Evolutionary conservation across 2,888 invertebrate species (phyloP).

Genomic region (Theretra japonica): DNA sequence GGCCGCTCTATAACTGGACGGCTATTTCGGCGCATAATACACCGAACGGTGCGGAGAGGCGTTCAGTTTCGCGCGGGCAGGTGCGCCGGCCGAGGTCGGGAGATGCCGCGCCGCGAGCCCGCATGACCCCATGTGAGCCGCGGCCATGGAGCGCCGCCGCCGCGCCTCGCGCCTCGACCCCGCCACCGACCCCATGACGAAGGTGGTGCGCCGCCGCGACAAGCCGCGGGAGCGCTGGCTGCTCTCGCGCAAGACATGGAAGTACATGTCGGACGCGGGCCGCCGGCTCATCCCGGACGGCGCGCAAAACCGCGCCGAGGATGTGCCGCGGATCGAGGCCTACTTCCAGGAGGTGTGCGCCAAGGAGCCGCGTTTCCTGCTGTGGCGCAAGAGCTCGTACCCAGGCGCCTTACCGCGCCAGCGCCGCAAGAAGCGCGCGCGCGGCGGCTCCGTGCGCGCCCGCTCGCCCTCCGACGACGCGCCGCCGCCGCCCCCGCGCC

Average conservation of each 20-base stretch:
- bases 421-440: conserved; percentile 82
- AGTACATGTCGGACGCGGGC: conserved; percentile 96
- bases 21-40: conserved; percentile 81
- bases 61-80: conserved; percentile 78
- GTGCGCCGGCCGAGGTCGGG: conserved; percentile 72
- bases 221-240: conserved; percentile 93
- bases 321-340: conserved; percentile 91
- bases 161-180: conserved; percentile 64
- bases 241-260: conserved; percentile 94
- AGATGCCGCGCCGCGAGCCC: conserved; percentile 47
- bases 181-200: conserved; percentile 84
- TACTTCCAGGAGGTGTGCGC: conserved; percentile 93
- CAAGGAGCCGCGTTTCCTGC: conserved; percentile 89
- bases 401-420: conserved; percentile 88
- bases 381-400: conserved; percentile 93
- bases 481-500: conserved; percentile 72
- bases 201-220: conserved; percentile 83
- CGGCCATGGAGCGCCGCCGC: conserved; percentile 76
- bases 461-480: conserved; percentile 88
- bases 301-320: conserved; percentile 88
- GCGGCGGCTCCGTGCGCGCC: conserved; percentile 88
- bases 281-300: conserved; percentile 94
- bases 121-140: conserved; percentile 59
- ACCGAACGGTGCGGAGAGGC: conserved; percentile 73
- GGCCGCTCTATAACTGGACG: conserved; percentile 81